Evolutionary conservation across 2,113 vertebrate species (phyloP).

Genomic region (Callipepla squamata): DNA sequence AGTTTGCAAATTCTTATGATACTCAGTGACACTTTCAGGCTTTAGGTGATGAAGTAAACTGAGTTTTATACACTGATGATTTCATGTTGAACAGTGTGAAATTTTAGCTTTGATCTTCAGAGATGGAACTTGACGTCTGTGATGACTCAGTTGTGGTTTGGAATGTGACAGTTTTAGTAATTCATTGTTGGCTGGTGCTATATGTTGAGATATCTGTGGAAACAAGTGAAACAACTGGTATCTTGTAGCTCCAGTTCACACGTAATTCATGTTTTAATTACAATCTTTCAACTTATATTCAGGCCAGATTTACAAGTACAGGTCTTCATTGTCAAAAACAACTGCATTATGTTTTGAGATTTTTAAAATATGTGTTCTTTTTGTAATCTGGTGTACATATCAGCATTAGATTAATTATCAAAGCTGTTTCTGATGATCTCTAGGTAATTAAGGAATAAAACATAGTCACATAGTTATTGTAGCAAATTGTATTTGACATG

Average conservation of each 20-base stretch:
- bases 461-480: background rate
- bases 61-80: background rate
- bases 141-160: constrained; percentile 39
- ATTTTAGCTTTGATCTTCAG: constrained; percentile 52
- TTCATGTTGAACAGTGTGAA: background rate
- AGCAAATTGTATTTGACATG: background rate
- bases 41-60: constrained; percentile 16
- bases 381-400: background rate
- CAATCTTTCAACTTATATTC: background rate
- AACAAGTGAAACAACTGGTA: background rate
- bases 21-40: background rate
- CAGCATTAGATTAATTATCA: background rate
- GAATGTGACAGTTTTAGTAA: background rate
- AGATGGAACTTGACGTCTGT: background rate
- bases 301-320: background rate
- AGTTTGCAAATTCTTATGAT: background rate
- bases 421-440: background rate
- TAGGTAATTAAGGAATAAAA: background rate
- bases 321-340: background rate
- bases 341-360: background rate
- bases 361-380: background rate
- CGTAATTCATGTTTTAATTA: background rate
- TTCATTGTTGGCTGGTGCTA: background rate
- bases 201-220: background rate
- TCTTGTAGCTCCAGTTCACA: background rate